phyloP scores from a whole-genome alignment of 1,140 invertebrate species.

The Liolophura sinensis region DNA sequence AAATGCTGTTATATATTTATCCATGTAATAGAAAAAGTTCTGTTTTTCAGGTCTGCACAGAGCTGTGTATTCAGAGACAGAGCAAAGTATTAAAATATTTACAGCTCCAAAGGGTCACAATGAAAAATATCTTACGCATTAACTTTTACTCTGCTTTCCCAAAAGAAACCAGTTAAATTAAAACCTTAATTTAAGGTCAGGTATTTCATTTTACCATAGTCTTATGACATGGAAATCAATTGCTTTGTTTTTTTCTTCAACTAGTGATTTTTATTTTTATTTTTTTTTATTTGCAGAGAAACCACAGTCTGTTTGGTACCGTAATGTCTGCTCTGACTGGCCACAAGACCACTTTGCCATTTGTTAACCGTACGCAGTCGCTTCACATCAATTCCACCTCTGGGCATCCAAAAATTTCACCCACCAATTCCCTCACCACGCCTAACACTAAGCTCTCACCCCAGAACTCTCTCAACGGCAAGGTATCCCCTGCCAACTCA shows the following conservation, averaged over 20 bases:
- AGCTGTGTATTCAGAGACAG: no score
- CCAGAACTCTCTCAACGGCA: conserved; percentile 46
- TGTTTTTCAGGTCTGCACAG: no score
- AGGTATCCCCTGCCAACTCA: conserved; percentile 38
- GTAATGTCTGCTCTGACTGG: conserved; percentile 57
- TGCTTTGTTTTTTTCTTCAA: neutral
- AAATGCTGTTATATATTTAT: no score
- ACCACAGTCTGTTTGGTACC: conserved; percentile 92
- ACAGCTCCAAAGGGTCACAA: no score
- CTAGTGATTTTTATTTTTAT: conserved; percentile 11
- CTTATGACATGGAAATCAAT: neutral
- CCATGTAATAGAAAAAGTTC: no score
- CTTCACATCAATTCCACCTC: conserved; percentile 38
- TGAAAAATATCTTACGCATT: no score
- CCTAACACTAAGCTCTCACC: conserved; percentile 52
- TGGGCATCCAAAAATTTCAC: conserved; percentile 29
- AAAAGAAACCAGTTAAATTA: no score
- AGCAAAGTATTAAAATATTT: no score
- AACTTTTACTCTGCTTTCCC: no score
- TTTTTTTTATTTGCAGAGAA: conserved; percentile 70
- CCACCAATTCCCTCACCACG: conserved; percentile 30
- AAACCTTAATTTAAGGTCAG: no score
- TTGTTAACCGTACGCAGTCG: conserved; percentile 46
- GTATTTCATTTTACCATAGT: no score
- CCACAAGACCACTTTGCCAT: conserved; percentile 41